These are phyloP conservation scores for Pinctada fucata DNA, from an alignment of 2,888 invertebrate genomes.

Conservation along the genomic window DNA sequence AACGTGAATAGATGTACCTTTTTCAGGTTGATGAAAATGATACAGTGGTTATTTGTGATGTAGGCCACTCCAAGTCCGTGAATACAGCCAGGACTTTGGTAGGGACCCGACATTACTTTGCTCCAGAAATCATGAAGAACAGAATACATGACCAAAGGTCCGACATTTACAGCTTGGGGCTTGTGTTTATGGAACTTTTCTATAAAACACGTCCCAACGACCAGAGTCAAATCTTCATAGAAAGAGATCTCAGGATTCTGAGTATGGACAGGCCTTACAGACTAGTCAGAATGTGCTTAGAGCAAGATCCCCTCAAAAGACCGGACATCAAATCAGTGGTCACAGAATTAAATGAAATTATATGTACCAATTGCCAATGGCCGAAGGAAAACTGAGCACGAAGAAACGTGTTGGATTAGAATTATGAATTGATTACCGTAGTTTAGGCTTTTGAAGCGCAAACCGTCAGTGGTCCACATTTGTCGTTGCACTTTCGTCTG, in stretches of 20 bases:
- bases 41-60: conserved; percentile 23
- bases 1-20: not conserved
- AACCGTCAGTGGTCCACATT: no score
- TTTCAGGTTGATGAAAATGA: conserved; percentile 21
- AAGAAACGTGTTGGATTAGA: no score
- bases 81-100: conserved; percentile 8
- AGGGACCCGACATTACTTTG: conserved; percentile 12
- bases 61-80: conserved; percentile 19
- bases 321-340: not conserved
- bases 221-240: not conserved
- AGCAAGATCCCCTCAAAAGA: not conserved
- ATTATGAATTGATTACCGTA: no score
- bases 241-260: not conserved
- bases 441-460: no score
- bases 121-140: conserved; percentile 9
- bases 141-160: not conserved
- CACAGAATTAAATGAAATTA: not conserved
- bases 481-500: no score
- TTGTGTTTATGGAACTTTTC: not conserved
- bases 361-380: no score
- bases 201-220: not conserved
- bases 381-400: no score
- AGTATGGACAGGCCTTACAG: not conserved
- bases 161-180: not conserved
- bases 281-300: not conserved